phyloP scores from a whole-genome alignment of 2,113 vertebrate species.

The Myiopsitta monachus region DNA sequence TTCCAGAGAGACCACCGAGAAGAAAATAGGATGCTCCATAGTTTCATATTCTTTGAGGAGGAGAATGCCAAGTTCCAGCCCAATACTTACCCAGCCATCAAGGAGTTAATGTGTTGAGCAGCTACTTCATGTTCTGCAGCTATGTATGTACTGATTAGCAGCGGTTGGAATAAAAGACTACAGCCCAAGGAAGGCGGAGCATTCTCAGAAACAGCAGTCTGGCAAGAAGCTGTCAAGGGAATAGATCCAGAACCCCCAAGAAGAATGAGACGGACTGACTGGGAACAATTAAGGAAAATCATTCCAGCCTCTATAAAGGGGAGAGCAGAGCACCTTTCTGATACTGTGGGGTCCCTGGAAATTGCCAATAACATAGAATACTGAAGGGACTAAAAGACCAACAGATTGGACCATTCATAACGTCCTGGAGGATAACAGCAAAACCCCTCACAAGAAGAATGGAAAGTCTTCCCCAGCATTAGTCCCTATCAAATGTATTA shows the following conservation, averaged over 20 bases:
- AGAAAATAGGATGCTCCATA: neutral
- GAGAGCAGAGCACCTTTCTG: neutral
- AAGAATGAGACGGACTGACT: conserved; percentile 35
- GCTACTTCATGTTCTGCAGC: conserved; percentile 24
- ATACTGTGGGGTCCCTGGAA: neutral
- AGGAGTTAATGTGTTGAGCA: conserved; percentile 34
- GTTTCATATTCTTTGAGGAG: neutral
- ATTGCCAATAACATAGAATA: neutral
- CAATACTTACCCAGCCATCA: neutral
- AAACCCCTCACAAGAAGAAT: neutral
- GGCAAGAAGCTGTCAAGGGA: conserved; percentile 55
- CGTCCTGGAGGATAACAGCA: neutral
- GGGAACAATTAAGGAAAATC: conserved; percentile 22
- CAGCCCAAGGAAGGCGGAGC: conserved; percentile 16
- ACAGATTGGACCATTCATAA: neutral
- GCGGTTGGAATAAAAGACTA: conserved; percentile 47
- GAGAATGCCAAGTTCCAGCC: neutral
- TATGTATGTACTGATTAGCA: conserved; percentile 28
- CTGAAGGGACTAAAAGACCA: neutral
- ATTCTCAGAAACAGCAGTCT: conserved; percentile 56
- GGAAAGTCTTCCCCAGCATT: neutral
- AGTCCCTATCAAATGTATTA: neutral
- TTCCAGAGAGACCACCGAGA: conserved; percentile 11
- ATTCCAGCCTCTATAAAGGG: neutral
- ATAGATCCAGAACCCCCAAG: conserved; percentile 61